These are phyloP conservation scores for Zoanthus sociatus DNA, from an alignment of 92 coral and sea anemone genomes.

Conservation along the genomic window DNA sequence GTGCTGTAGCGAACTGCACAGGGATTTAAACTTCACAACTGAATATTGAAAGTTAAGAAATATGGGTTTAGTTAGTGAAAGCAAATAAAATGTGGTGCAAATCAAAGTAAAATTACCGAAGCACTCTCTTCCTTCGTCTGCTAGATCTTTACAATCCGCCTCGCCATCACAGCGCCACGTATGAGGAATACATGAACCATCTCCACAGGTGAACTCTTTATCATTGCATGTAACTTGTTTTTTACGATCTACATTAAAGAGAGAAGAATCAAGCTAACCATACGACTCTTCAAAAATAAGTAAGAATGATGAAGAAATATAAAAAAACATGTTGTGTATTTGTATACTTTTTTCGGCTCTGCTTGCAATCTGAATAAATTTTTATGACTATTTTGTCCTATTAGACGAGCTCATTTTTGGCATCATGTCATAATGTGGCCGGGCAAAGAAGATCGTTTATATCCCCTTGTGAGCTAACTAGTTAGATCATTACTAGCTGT, in stretches of 20 bases:
- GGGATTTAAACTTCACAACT: background rate
- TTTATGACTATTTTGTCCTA: background rate
- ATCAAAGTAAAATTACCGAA: slow-evolving; percentile 25
- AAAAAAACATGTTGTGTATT: no score
- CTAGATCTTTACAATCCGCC: slow-evolving; percentile 28
- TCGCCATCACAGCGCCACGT: slow-evolving; percentile 47
- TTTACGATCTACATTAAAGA: slow-evolving; percentile 24
- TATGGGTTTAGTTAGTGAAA: background rate
- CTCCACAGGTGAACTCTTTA: slow-evolving; percentile 29
- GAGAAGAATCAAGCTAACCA: background rate
- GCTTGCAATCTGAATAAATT: background rate
- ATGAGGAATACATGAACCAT: slow-evolving; percentile 33
- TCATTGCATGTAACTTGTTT: slow-evolving; percentile 1
- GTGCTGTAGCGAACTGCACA: background rate
- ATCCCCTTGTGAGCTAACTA: no score
- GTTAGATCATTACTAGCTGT: no score
- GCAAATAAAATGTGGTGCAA: background rate
- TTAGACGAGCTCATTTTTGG: no score
- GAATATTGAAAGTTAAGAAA: background rate
- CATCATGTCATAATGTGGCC: no score
- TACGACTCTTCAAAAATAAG: background rate
- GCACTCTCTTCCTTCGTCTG: slow-evolving; percentile 39
- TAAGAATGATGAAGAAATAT: no score
- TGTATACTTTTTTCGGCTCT: no score
- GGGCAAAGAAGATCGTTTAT: no score